A percentile compares a stretch with the other conserved stretches of the same genome.
These are phyloP conservation scores for Noctua janthe DNA, from an alignment of 2,888 invertebrate species.

Conservation along the genomic window DNA sequence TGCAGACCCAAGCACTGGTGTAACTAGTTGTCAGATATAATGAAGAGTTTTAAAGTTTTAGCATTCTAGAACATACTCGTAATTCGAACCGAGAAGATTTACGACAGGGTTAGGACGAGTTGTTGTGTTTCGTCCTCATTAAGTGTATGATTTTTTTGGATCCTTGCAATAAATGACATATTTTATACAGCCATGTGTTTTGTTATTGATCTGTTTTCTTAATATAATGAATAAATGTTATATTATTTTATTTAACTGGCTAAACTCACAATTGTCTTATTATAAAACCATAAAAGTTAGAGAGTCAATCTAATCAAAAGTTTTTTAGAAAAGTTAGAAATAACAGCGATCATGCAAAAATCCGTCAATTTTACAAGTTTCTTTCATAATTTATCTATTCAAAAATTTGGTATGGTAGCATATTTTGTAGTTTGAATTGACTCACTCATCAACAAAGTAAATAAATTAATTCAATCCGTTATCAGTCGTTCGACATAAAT, in stretches of 20 bases:
- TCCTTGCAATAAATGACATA: neutral
- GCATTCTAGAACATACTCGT: neutral
- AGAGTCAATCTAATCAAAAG: neutral
- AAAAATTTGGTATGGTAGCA: neutral
- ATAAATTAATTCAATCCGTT: neutral
- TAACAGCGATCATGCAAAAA: neutral
- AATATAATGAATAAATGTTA: neutral
- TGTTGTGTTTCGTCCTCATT: slow-evolving; percentile 25
- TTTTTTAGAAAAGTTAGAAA: neutral
- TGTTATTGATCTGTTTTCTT: neutral
- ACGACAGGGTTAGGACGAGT: slow-evolving; percentile 66
- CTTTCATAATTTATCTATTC: neutral
- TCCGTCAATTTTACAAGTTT: neutral
- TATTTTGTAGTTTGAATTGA: neutral
- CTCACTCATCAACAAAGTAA: neutral
- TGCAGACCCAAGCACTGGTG: slow-evolving; percentile 74
- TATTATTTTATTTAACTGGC: neutral
- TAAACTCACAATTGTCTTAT: neutral
- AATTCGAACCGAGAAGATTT: slow-evolving; percentile 72
- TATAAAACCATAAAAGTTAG: neutral
- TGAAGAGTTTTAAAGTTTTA: slow-evolving; percentile 19
- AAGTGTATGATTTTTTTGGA: neutral
- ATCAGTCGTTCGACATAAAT: neutral
- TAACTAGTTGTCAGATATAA: slow-evolving; percentile 73
- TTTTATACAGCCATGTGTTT: neutral